Base-by-base conservation (phyloP, 2,797 vertebrate genomes). In the Sebastes wilsoni region DNA sequence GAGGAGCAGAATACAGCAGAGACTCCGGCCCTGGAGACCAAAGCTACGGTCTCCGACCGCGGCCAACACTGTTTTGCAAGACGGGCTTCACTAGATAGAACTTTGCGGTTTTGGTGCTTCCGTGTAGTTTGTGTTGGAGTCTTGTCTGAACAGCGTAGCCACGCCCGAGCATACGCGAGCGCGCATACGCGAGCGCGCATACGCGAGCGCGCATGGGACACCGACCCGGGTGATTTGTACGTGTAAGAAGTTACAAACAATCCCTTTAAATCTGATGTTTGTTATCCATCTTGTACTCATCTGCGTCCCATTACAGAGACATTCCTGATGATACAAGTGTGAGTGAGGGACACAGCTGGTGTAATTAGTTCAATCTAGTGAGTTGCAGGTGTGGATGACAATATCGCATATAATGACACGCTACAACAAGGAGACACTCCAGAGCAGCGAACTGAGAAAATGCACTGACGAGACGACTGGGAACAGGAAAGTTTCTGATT, bases 401-500 rank as follows among this genome's bases (percentile, higher is more conserved):
- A 12, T 70, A 82, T 80, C 78, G 38, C 77, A 86, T 78, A 82
- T 78, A 83, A 90, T 84, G 67, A 79, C 79, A 58, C 38, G n/a
- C 23, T 30, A 20, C 46, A 77, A 60, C 64, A 32, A 4, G 1
- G 59, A 74, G 55, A 69, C 6, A 38, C 69, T 79, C 65, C 28
- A 23, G 56, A 56, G 77, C 72, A 59, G 59, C 13, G 23, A 76
- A 72, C 70, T 67, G 81, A 79, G 67, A 79, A 90, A 80, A 79
- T 59, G 68, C 62, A 74, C n/a, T 32, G 59, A 82, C 83, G 77
- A 66, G 71, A 78, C 54, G 46, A 75, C 49, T 77, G 79, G 67
- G 80, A 86, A 46, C n/a, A 38, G 55, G 13, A 75, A 81, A 68
- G 69, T 79, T 75, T 81, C 62, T 66, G 79, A 80, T 81, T 79